phyloP scores from a whole-genome alignment of 1,140 invertebrate species.

The Bombus picipes region DNA sequence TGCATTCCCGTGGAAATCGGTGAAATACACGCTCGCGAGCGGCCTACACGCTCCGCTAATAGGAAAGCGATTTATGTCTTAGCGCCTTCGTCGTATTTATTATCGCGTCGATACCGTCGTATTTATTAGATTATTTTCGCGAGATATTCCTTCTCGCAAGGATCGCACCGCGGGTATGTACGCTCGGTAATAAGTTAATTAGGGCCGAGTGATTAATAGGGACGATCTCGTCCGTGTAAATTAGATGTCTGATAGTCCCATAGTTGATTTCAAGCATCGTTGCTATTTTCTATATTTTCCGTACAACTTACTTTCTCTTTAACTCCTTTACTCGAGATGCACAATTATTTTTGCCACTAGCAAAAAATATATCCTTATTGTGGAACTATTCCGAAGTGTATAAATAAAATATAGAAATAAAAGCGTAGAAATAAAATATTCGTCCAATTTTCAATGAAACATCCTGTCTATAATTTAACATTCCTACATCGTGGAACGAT shows the following conservation, averaged over 20 bases:
- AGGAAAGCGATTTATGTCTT: slow-evolving; percentile 54
- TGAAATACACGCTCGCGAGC: slow-evolving; percentile 44
- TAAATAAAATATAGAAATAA: too few species aligned
- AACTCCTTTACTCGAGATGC: too few species aligned
- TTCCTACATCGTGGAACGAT: background rate
- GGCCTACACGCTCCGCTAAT: slow-evolving; percentile 42
- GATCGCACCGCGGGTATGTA: slow-evolving; percentile 26
- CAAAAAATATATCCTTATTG: too few species aligned
- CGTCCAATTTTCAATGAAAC: too few species aligned
- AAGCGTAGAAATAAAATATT: too few species aligned
- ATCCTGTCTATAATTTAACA: background rate
- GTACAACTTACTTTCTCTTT: background rate
- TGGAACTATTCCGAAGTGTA: too few species aligned
- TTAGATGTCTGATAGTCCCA: slow-evolving; percentile 29
- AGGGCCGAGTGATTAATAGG: slow-evolving; percentile 54
- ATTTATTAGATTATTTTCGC: slow-evolving; percentile 38
- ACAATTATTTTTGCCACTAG: too few species aligned
- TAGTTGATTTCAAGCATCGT: background rate
- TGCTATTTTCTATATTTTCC: background rate
- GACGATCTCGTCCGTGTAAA: slow-evolving; percentile 42
- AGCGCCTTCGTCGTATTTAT: slow-evolving; percentile 33
- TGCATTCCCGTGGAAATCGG: slow-evolving; percentile 49
- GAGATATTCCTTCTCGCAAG: slow-evolving; percentile 15
- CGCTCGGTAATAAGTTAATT: slow-evolving; percentile 59
- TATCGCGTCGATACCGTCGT: slow-evolving; percentile 13